A percentile compares a stretch with the other conserved stretches of the same genome.
phyloP scores from a whole-genome alignment of 2,888 invertebrate species.

The Nowickia ferox region DNA sequence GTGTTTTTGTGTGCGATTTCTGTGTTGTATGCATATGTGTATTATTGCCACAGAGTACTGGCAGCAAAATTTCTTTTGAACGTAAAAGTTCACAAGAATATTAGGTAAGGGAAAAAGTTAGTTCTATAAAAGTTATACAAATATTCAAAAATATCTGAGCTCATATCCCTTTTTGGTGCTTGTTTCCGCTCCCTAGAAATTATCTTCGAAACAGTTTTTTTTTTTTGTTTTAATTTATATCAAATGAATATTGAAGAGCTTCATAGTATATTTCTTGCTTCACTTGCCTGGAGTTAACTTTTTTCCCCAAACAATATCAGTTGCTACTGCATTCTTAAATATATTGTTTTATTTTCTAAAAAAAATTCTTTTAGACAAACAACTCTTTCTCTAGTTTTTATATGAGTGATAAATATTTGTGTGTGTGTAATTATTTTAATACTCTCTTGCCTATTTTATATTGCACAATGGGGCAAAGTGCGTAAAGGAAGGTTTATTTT shows the following conservation, averaged over 20 bases:
- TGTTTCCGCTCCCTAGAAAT: no score
- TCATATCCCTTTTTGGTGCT: no score
- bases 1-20: neutral
- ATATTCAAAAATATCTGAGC: no score
- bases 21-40: conserved; percentile 8
- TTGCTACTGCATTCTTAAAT: conserved; percentile 7
- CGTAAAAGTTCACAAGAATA: neutral
- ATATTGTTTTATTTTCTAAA: conserved; percentile 36
- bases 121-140: neutral
- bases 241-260: no score
- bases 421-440: conserved; percentile 1
- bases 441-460: neutral
- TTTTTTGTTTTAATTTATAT: neutral
- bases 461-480: neutral
- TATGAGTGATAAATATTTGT: conserved; percentile 58
- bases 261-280: neutral
- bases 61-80: conserved; percentile 13
- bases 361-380: conserved; percentile 39
- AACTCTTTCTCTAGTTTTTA: conserved; percentile 49
- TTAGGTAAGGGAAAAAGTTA: conserved; percentile 1
- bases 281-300: neutral
- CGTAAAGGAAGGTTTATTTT: no score
- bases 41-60: conserved; percentile 7
- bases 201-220: no score
- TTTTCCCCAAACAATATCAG: conserved; percentile 13